Percentiles rank a stretch among this genome's conserved stretches.
These are phyloP conservation scores for Lamprotornis superbus DNA, from an alignment of 2,113 vertebrate species.

Conservation along the genomic window DNA sequence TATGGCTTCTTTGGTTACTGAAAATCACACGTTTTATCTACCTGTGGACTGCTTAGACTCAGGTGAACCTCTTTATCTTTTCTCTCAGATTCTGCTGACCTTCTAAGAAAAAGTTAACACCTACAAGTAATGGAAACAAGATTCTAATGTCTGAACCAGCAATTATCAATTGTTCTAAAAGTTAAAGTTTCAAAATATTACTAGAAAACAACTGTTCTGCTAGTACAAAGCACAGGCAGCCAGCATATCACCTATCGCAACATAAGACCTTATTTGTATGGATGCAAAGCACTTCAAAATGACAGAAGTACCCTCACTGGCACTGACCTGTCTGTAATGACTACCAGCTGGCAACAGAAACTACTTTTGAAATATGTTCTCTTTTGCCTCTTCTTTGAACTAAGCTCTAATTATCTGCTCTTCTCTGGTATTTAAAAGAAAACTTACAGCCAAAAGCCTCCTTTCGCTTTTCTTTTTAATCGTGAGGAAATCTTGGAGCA, in stretches of 20 bases:
- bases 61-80: not conserved
- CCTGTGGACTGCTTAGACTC: not conserved
- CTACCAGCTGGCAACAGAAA: not conserved
- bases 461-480: not conserved
- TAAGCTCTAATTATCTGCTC: not conserved
- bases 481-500: not conserved
- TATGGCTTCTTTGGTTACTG: not conserved
- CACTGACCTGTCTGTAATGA: not conserved
- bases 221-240: not conserved
- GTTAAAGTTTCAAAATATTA: not conserved
- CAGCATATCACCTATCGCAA: not conserved
- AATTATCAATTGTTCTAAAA: not conserved
- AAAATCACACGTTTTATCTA: not conserved
- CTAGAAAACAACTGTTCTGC: not conserved
- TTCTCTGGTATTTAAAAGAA: not conserved
- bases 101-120: not conserved
- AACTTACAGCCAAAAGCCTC: rapidly evolving
- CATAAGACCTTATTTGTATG: not conserved
- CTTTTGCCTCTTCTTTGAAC: not conserved
- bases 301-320: not conserved
- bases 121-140: not conserved
- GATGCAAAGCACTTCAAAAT: not conserved
- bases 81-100: not conserved
- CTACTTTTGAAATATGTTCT: not conserved
- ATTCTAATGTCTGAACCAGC: not conserved